These are phyloP conservation scores for Nothoprocta perdicaria DNA, from an alignment of 2,113 vertebrate species.

Conservation along the genomic window DNA sequence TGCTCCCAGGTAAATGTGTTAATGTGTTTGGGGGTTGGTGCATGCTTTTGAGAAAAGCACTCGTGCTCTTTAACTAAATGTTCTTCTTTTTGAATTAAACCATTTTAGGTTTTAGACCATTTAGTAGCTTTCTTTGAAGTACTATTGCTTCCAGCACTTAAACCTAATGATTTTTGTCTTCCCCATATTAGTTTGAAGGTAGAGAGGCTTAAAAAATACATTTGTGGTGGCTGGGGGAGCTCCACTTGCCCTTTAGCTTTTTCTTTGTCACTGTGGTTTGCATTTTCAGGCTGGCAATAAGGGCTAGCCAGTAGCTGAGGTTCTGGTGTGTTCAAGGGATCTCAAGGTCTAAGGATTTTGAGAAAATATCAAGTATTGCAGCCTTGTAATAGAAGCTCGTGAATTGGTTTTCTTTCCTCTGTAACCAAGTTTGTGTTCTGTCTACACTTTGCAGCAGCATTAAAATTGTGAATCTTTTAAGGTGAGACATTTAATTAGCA, in stretches of 20 bases:
- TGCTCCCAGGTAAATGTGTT: not conserved
- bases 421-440: not conserved
- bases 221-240: rapidly evolving
- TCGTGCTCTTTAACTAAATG: not conserved
- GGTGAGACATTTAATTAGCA: not conserved
- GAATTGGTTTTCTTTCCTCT: not conserved
- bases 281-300: not conserved
- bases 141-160: not conserved
- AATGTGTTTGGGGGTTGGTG: not conserved
- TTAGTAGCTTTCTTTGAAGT: not conserved
- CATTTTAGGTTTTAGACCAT: not conserved
- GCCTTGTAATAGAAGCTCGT: not conserved
- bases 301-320: not conserved
- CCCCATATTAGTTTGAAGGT: not conserved
- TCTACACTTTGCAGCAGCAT: not conserved
- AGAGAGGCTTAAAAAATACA: not conserved
- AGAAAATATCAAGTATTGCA: not conserved
- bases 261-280: not conserved
- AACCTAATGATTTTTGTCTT: not conserved
- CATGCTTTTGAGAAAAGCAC: not conserved
- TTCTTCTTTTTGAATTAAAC: not conserved
- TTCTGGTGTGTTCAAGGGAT: not conserved
- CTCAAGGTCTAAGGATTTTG: not conserved
- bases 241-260: not conserved
- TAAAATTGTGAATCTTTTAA: not conserved